Percentiles rank a stretch among this genome's conserved stretches.
phyloP scores from a whole-genome alignment of 1,140 invertebrate genomes.

The Tribolium madens region DNA sequence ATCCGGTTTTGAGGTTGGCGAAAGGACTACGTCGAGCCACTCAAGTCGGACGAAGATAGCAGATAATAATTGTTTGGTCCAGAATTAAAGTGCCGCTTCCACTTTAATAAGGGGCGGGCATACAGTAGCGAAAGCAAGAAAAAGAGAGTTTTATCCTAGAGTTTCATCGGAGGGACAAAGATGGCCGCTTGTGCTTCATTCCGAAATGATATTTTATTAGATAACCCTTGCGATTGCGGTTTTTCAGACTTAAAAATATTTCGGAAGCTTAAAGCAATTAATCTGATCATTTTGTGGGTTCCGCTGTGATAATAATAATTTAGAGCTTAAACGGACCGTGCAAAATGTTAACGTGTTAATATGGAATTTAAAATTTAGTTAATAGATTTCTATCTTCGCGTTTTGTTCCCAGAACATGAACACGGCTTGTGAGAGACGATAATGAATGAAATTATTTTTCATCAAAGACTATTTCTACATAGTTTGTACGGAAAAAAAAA shows the following conservation, averaged over 20 bases:
- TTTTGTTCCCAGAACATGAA: constrained; percentile 44
- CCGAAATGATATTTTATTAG: constrained; percentile 61
- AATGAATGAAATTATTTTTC: no score
- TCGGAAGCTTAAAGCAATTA: constrained; percentile 27
- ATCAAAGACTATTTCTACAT: not conserved
- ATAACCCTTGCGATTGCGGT: not conserved
- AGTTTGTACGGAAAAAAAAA: no score
- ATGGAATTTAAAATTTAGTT: constrained; percentile 41
- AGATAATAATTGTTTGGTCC: constrained; percentile 62
- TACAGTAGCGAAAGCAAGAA: constrained; percentile 59
- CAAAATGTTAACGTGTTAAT: constrained; percentile 45
- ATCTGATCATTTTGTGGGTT: constrained; percentile 24
- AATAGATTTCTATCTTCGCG: constrained; percentile 32
- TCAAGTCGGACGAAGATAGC: constrained; percentile 1
- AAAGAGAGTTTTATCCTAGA: not conserved
- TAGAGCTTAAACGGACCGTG: constrained; percentile 31
- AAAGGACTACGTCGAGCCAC: not conserved
- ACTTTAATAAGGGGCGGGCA: constrained; percentile 65
- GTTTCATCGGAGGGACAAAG: constrained; percentile 49
- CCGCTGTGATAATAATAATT: no score
- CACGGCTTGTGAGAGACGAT: constrained; percentile 6
- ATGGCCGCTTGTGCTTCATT: not conserved
- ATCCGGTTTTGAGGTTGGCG: constrained; percentile 35
- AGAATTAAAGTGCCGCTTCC: constrained; percentile 63
- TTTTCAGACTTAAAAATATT: not conserved